A percentile compares a stretch with the other conserved stretches of the same genome.
Evolutionary conservation across 2,888 invertebrate genomes (phyloP).

Genomic region (Prionchulus punctatus): DNA sequence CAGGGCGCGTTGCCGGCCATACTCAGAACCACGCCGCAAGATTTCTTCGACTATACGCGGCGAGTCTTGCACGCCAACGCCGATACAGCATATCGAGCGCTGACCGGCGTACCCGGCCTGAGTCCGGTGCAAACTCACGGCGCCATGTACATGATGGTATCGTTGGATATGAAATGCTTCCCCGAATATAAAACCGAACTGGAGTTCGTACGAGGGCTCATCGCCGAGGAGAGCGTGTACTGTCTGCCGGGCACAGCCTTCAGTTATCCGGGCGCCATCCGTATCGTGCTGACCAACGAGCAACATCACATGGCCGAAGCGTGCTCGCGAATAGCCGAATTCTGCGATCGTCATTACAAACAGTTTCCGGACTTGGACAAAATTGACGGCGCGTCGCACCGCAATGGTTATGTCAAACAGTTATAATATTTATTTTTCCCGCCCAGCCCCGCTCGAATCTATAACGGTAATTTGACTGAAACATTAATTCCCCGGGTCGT

Average conservation of each 20-base stretch:
- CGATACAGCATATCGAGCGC: slow-evolving; percentile 51
- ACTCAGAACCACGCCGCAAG: slow-evolving; percentile 61
- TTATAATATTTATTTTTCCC: too few relatives aligned
- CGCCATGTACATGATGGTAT: slow-evolving; percentile 96
- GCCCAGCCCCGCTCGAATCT: too few relatives aligned
- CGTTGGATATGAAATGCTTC: slow-evolving; percentile 58
- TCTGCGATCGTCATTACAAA: slow-evolving; percentile 48
- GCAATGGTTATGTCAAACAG: too few relatives aligned
- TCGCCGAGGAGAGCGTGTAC: slow-evolving; percentile 87
- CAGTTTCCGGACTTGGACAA: too few relatives aligned
- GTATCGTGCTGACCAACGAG: slow-evolving; percentile 85
- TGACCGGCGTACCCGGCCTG: slow-evolving; percentile 58
- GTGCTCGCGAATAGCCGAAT: slow-evolving; percentile 61
- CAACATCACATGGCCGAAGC: slow-evolving; percentile 65
- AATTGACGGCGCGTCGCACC: too few relatives aligned
- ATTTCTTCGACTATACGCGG: slow-evolving; percentile 61
- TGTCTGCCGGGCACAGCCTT: slow-evolving; percentile 91
- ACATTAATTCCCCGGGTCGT: too few relatives aligned
- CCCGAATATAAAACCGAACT: slow-evolving; percentile 60
- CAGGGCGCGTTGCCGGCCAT: slow-evolving; percentile 80
- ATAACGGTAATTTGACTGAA: too few relatives aligned
- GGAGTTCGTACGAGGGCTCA: slow-evolving; percentile 67
- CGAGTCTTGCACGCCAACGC: slow-evolving; percentile 57
- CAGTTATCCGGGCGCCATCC: slow-evolving; percentile 70
- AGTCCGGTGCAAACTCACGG: slow-evolving; percentile 80